A percentile compares a stretch with the other conserved stretches of the same genome.
phyloP scores from a whole-genome alignment of 2,888 invertebrate genomes.

The Athalia circularis region DNA sequence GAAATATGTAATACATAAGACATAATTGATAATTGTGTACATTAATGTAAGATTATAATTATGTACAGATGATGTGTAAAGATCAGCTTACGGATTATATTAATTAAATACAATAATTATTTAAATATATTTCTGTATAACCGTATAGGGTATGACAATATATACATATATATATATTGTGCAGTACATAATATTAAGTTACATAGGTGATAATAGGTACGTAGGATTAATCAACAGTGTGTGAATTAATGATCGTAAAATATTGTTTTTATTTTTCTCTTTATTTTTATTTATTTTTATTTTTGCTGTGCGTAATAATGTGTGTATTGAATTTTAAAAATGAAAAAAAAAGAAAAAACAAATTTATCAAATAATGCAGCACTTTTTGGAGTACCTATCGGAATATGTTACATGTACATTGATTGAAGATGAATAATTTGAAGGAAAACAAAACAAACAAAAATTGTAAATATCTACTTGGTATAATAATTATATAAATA shows the following conservation, averaged over 20 bases:
- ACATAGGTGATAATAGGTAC: background rate
- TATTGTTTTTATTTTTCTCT: background rate
- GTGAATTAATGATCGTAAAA: no score
- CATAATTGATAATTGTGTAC: background rate
- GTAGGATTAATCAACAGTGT: background rate
- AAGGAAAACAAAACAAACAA: no score
- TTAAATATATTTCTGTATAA: background rate
- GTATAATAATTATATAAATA: background rate
- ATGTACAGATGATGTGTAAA: background rate
- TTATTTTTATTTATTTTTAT: background rate
- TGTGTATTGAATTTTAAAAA: background rate
- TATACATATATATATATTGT: background rate
- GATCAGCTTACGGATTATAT: slow-evolving; percentile 1
- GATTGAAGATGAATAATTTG: no score
- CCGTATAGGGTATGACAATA: background rate
- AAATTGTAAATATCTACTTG: no score
- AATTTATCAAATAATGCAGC: no score
- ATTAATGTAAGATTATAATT: background rate
- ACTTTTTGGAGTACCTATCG: no score
- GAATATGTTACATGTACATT: no score
- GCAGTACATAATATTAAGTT: background rate
- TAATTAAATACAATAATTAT: background rate
- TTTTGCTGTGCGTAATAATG: background rate
- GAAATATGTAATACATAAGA: background rate
- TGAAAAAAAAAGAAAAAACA: background rate